phyloP scores from a whole-genome alignment of 2,888 invertebrate genomes.

The Leucozona laternaria region DNA sequence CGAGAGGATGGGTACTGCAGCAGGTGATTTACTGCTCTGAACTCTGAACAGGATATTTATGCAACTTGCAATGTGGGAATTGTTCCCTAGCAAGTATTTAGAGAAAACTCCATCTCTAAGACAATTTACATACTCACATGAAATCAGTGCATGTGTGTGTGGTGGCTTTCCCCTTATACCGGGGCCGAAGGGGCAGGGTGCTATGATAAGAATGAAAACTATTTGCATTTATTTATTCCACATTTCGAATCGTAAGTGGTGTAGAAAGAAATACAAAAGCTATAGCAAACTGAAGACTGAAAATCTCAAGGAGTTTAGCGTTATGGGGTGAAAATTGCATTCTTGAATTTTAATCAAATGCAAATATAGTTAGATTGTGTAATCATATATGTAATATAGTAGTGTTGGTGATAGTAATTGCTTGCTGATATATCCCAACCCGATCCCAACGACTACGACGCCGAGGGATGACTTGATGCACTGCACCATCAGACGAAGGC shows the following conservation, averaged over 20 bases:
- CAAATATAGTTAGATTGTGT: constrained; percentile 44
- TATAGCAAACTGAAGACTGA: neutral
- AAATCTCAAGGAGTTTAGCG: constrained; percentile 14
- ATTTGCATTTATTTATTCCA: constrained; percentile 61
- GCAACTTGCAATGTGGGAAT: constrained; percentile 22
- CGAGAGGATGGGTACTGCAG: constrained; percentile 19
- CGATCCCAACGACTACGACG: neutral
- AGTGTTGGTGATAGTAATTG: neutral
- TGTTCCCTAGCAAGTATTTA: constrained; percentile 28
- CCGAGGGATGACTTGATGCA: neutral
- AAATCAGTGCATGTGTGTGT: constrained; percentile 26
- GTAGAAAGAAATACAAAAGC: constrained; percentile 11
- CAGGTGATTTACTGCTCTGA: constrained; percentile 51
- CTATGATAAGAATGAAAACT: constrained; percentile 45
- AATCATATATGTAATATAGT: neutral
- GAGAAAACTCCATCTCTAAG: constrained; percentile 22
- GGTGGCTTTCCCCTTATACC: constrained; percentile 6
- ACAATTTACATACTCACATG: constrained; percentile 37
- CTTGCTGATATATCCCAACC: neutral
- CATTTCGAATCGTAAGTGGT: constrained; percentile 35
- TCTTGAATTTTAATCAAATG: constrained; percentile 68
- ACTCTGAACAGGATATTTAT: constrained; percentile 26
- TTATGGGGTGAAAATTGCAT: constrained; percentile 17
- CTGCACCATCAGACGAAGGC: neutral
- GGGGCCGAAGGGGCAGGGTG: neutral